Evolutionary conservation across 53 echinoderm and acorn worm genomes (phyloP), one percentile per base, ranked within the genome.

Genomic region (Temnopleurus reevesii): DNA sequence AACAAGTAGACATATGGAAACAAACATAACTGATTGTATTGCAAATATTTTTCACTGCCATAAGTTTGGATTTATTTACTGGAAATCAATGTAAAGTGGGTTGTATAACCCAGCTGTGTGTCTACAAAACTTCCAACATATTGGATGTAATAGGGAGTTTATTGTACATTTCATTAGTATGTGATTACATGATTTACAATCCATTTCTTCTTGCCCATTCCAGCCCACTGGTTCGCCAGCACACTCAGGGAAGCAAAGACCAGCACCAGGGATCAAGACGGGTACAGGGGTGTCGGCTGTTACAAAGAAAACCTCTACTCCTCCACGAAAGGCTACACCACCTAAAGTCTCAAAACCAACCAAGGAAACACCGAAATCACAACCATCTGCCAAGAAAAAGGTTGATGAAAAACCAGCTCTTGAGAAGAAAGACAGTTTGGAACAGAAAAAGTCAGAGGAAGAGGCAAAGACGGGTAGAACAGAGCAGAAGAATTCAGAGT

Each of bases 301-400:
- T 2, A 30, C 56, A 10, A 85, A 46, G 46, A 85, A 85, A 43
- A 46, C 86, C 21, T 26, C 86, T 4, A 26, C 86, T 19, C 61
- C 86, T 57, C 59, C 56, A 27, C 61, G 81, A 88, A 90, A 86
- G 56, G 29, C 59, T 18, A 84, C 77, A 47, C 51, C 53, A 44
- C 55, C 77, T 10, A 56, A 53, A 17, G 12, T n/a, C 4, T 33
- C 53, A 82, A 57, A 57, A 71, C 0, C 53, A 6, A 43, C 77
- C 27, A 83, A 45, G 44, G 65, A 71, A 28, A 47, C 82, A 0
- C 15, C 59, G 25, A 89, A 54, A 77, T 12, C 58, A 18, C 83
- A 83, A 55, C 77, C 41, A 77, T 77, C 25, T 21, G 18, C 47
- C 76, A 51, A 51, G 19, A 81, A 90, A n/a, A 85, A 55, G 58